These are phyloP conservation scores for Hydrochoerus hydrochaeris DNA, from an alignment of 2,113 vertebrate genomes.

Conservation along the genomic window DNA sequence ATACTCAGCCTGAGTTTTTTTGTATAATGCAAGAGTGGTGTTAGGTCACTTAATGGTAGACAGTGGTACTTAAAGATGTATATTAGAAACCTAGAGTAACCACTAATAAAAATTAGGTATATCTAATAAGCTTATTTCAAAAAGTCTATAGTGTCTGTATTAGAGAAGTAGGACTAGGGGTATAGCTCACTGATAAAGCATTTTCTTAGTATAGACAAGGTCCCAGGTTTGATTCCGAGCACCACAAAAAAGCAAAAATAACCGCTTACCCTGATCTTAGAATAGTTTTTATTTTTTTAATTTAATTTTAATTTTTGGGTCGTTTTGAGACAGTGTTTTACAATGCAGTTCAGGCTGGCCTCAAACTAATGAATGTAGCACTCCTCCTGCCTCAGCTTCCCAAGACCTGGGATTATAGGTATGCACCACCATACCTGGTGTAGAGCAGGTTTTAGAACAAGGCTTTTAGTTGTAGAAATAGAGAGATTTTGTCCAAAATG, in stretches of 20 bases:
- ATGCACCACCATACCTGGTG: neutral
- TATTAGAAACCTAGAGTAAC: neutral
- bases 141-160: neutral
- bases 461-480: neutral
- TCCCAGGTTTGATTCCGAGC: neutral
- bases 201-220: neutral
- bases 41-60: neutral
- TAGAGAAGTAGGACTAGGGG: neutral
- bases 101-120: neutral
- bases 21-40: neutral
- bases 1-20: neutral
- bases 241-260: neutral
- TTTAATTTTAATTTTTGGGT: neutral
- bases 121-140: neutral
- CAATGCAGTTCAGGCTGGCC: too few species aligned
- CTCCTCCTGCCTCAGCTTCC: too few species aligned
- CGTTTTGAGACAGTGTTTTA: too few species aligned
- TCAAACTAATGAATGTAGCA: too few species aligned
- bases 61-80: neutral
- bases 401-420: too few species aligned
- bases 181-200: neutral
- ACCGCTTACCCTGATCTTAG: neutral
- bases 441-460: slow-evolving; percentile 32
- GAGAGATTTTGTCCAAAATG: neutral
- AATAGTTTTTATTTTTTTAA: slow-evolving; percentile 8